Conservation (phyloP, 2,888 invertebrate genomes). For the Cephus rjabovi region DNA sequence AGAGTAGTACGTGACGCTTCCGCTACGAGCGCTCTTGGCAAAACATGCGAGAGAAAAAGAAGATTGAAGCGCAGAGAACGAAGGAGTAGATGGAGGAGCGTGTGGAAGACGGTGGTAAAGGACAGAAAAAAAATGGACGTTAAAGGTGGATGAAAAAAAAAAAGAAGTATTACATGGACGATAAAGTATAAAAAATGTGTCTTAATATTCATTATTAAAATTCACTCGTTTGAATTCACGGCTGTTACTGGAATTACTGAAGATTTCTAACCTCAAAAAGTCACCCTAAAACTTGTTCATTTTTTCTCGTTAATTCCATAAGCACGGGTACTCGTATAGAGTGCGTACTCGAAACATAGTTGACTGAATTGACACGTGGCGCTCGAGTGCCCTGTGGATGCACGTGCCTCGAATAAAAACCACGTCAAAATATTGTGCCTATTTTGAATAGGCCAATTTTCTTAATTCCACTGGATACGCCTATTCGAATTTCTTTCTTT, state of each 20-base stretch:
- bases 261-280: not conserved
- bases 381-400: conserved; percentile 48
- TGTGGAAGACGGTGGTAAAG: conserved; percentile 19
- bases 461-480: conserved; percentile 5
- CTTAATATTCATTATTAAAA: not conserved
- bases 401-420: conserved; percentile 61
- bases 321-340: conserved; percentile 14
- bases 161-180: not conserved
- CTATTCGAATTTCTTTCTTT: not conserved
- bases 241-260: not conserved
- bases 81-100: conserved; percentile 28
- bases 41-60: conserved; percentile 47
- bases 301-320: not conserved
- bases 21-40: conserved; percentile 56
- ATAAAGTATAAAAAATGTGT: not conserved
- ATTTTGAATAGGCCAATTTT: conserved; percentile 60
- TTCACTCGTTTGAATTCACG: not conserved
- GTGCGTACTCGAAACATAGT: not conserved
- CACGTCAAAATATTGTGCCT: conserved; percentile 56
- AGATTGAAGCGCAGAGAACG: conserved; percentile 21
- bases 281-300: not conserved
- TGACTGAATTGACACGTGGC: conserved; percentile 39
- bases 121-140: conserved; percentile 4
- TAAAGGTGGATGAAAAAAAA: not conserved
- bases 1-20: conserved; percentile 65